A percentile compares a stretch with the other conserved stretches of the same genome.
Conservation (phyloP, 2,888 invertebrate genomes). For the Drosophila prostipennis region DNA sequence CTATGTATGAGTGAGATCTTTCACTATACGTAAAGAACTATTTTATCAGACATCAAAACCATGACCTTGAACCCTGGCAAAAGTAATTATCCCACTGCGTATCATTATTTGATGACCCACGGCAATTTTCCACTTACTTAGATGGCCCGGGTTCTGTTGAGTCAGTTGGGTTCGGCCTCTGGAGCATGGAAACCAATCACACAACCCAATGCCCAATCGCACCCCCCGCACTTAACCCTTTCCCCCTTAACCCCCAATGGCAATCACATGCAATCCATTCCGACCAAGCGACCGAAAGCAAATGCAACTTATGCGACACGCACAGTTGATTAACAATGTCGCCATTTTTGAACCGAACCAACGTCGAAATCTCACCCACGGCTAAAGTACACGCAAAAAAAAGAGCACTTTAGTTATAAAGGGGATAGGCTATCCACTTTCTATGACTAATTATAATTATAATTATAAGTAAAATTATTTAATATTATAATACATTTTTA, state of each 20-base stretch:
- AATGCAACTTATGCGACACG: conserved; percentile 67
- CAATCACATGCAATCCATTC: conserved; percentile 31
- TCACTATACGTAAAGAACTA: too few relatives aligned
- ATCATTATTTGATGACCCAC: conserved; percentile 15
- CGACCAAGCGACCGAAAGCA: conserved; percentile 22
- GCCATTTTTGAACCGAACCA: conserved; percentile 60
- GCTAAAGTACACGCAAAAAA: neutral
- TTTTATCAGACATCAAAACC: too few relatives aligned
- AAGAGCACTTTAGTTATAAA: neutral
- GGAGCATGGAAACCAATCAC: conserved; percentile 37
- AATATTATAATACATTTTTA: too few relatives aligned
- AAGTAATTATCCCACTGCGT: neutral
- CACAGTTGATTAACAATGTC: conserved; percentile 76
- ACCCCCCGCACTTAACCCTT: conserved; percentile 6
- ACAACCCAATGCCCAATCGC: conserved; percentile 9
- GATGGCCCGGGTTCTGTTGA: conserved; percentile 4
- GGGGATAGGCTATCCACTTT: too few relatives aligned
- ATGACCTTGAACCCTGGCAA: conserved; percentile 15
- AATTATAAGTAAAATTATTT: too few relatives aligned
- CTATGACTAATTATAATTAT: too few relatives aligned
- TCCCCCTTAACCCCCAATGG: neutral
- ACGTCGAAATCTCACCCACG: conserved; percentile 20
- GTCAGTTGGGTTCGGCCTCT: conserved; percentile 12
- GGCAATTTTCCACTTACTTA: conserved; percentile 38
- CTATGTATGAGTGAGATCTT: too few relatives aligned